phyloP scores from a whole-genome alignment of 2,797 vertebrate species.

The Poecilia wingei region DNA sequence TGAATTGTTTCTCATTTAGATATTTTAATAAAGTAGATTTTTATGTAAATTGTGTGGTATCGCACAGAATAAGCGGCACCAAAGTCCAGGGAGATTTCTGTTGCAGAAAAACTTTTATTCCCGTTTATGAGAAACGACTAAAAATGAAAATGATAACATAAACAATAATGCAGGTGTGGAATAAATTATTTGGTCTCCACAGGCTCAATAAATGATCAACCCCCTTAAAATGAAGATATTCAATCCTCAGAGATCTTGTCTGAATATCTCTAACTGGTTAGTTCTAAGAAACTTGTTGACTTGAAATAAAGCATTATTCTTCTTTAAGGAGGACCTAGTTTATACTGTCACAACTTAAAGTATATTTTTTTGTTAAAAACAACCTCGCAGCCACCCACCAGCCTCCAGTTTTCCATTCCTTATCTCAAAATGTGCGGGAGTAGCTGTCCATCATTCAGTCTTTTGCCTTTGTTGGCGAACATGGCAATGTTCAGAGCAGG shows the following conservation, averaged over 20 bases:
- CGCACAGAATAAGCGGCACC: conserved; percentile 11
- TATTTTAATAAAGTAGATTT: conserved; percentile 2
- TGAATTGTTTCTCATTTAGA: not conserved
- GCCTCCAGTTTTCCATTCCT: conserved; percentile 38
- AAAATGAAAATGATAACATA: conserved; percentile 31
- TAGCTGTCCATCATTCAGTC: conserved; percentile 58
- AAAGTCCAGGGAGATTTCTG: conserved; percentile 25
- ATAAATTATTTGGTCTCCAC: conserved; percentile 44
- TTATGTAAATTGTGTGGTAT: conserved; percentile 34
- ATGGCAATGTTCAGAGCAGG: conserved; percentile 53
- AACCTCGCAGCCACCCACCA: conserved; percentile 32
- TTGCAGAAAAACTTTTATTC: conserved; percentile 39
- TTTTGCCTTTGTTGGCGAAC: conserved; percentile 48
- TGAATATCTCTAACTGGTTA: conserved; percentile 13
- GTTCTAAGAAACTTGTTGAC: not conserved
- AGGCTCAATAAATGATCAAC: conserved; percentile 24
- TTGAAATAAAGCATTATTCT: conserved; percentile 6
- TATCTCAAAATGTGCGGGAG: conserved; percentile 49
- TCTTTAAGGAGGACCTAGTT: conserved; percentile 7
- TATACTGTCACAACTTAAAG: conserved; percentile 6
- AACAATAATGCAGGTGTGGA: conserved; percentile 23
- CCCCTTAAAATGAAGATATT: conserved; percentile 26
- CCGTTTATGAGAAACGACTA: conserved; percentile 15
- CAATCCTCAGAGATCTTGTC: conserved; percentile 1
- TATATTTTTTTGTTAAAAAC: conserved; percentile 29